Base-by-base conservation (phyloP, 2,888 invertebrate genomes). In the Sycophila texana region DNA sequence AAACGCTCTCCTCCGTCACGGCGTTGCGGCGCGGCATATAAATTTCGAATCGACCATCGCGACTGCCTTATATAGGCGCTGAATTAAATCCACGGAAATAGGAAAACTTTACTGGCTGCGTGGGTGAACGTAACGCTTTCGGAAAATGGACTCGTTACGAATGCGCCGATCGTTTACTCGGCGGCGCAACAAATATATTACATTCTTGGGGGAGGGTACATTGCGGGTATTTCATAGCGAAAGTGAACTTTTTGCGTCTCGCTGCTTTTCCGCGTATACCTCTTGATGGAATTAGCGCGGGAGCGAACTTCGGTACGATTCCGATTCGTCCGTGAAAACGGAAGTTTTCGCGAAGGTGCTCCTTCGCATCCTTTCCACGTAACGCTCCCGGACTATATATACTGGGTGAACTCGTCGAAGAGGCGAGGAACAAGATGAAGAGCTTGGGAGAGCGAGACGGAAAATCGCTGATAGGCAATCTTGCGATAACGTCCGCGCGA, bases 241-340 rank as follows among this genome's bases (percentile, higher is more conserved):
- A 39, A 39, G 7, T 74, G 79, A 60, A 39, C 53, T 61, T 49
- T 47, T 22, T 30, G 39, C 20, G 16, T 39, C 30, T 16, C n/a
- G 53, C 53, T n/a, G 20, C n/a, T 30, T 20, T 22, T 58, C 51
- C 51, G 51, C 61, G 12, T 72, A 16, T 30, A 22, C 26, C 30
- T 82, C 82, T 83, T 86, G 86, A 87, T 87, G 86, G 86, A 87
- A 86, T 87, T 87, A 84, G 84, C 66, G 66, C 13, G 30, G 13
- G 22, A 7, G 3, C 47, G 47, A 16, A 26, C 60, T 51, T 39
- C 7, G 30, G 83, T 79, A 82, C 81, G 83, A 82, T 85, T 83
- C 84, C 85, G 84, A 86, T 85, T 85, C 86, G 84, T 83, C 82
- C 82, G 80, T 84, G 84, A 83, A 85, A 84, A 85, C 82, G 83